Conservation (phyloP, 2,797 vertebrate genomes). For the Carapus acus region DNA sequence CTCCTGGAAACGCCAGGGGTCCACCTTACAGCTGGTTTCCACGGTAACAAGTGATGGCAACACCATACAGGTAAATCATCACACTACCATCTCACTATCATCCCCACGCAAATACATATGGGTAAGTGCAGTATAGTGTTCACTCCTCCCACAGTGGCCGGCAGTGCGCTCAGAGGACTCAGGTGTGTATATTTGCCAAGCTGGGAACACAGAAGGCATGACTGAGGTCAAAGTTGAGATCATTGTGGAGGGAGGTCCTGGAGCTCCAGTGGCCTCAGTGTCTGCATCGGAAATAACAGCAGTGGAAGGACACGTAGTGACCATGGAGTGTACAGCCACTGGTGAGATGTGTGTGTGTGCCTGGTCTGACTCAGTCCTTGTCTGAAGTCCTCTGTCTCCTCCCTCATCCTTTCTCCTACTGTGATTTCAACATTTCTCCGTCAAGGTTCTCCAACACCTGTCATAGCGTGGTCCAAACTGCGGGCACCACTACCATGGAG, state of each 20-base stretch:
- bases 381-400: background rate
- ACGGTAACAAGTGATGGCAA: slow-evolving; percentile 69
- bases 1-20: slow-evolving; percentile 79
- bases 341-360: slow-evolving; percentile 62
- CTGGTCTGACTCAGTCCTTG: background rate
- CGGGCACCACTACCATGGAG: slow-evolving; percentile 92
- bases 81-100: background rate
- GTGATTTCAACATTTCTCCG: background rate
- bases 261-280: slow-evolving; percentile 68
- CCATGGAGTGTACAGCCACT: slow-evolving; percentile 76
- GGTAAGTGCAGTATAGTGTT: background rate
- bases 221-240: slow-evolving; percentile 78
- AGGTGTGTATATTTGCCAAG: slow-evolving; percentile 82
- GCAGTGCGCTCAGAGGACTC: slow-evolving; percentile 72
- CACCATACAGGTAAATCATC: slow-evolving; percentile 59
- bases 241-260: slow-evolving; percentile 58
- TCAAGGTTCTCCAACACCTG: slow-evolving; percentile 79
- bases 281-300: slow-evolving; percentile 62
- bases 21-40: slow-evolving; percentile 70
- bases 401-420: background rate
- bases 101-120: background rate
- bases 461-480: slow-evolving; percentile 89
- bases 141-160: slow-evolving; percentile 66
- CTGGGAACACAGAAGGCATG: slow-evolving; percentile 77
- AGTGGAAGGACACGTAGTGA: slow-evolving; percentile 78